A percentile compares a stretch with the other conserved stretches of the same genome.
phyloP scores from a whole-genome alignment of 2,888 invertebrate genomes.

The Eupithecia pulchellata region DNA sequence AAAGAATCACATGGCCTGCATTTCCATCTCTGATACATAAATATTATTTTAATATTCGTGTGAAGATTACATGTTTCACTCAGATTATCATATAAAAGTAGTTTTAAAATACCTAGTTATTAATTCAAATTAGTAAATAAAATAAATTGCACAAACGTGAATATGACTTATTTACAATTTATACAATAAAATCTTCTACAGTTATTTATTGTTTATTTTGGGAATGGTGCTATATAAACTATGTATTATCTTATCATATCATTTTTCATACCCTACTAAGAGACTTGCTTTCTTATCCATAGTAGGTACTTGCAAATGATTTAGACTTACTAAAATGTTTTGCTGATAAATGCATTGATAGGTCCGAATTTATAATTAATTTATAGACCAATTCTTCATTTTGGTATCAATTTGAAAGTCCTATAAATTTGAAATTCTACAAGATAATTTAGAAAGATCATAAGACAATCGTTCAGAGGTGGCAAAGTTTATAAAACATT shows the following conservation, averaged over 20 bases:
- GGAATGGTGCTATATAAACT: neutral
- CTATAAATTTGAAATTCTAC: neutral
- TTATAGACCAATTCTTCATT: neutral
- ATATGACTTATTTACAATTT: conserved; percentile 13
- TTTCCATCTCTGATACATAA: neutral
- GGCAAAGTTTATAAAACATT: conserved; percentile 3
- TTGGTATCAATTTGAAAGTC: neutral
- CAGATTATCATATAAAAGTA: neutral
- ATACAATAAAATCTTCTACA: neutral
- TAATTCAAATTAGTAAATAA: conserved; percentile 5
- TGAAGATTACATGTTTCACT: neutral
- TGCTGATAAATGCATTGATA: neutral
- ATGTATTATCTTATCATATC: no score
- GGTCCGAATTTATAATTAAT: neutral
- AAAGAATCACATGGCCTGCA: neutral
- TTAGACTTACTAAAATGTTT: neutral
- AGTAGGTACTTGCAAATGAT: neutral
- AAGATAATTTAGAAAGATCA: conserved; percentile 22
- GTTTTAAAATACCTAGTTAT: conserved; percentile 12
- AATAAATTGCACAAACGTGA: conserved; percentile 6
- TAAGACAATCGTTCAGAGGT: conserved; percentile 11
- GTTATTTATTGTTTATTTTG: conserved; percentile 19
- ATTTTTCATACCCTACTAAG: neutral
- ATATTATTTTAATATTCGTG: neutral
- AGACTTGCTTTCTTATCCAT: neutral